phyloP scores from a whole-genome alignment of 1,140 invertebrate species.

The Lysiphlebus fabarum region DNA sequence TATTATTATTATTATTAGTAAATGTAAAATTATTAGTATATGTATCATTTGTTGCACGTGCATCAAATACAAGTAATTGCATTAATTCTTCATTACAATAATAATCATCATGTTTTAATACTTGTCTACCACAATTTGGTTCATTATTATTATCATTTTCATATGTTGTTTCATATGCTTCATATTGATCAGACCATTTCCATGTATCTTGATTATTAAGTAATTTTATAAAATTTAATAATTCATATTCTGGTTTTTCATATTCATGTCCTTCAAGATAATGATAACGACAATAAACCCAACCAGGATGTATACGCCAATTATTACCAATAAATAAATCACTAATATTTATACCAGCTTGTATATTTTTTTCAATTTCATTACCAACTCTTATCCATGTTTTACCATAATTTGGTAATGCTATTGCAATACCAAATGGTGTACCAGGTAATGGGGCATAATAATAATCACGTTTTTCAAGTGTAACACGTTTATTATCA shows the following conservation, averaged over 20 bases:
- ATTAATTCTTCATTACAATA: constrained; percentile 84
- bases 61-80: constrained; percentile 82
- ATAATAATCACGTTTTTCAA: constrained; percentile 80
- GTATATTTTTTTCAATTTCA: constrained; percentile 65
- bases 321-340: constrained; percentile 67
- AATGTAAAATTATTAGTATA: constrained; percentile 46
- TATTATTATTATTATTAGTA: constrained; percentile 43
- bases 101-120: constrained; percentile 66
- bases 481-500: constrained; percentile 74
- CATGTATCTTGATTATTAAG: constrained; percentile 57
- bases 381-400: constrained; percentile 70
- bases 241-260: constrained; percentile 67
- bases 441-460: constrained; percentile 76
- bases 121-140: constrained; percentile 60
- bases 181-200: constrained; percentile 61
- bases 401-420: constrained; percentile 76
- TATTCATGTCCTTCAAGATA: constrained; percentile 73
- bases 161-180: constrained; percentile 30
- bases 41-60: constrained; percentile 71
- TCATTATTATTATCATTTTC: constrained; percentile 21
- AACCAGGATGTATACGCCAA: constrained; percentile 85
- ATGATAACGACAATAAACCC: constrained; percentile 87
- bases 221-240: constrained; percentile 70
- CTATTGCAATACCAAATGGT: constrained; percentile 82
- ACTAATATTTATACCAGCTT: constrained; percentile 65